Evolutionary conservation across 2,113 vertebrate genomes (phyloP).

Genomic region (Eclectus roratus): DNA sequence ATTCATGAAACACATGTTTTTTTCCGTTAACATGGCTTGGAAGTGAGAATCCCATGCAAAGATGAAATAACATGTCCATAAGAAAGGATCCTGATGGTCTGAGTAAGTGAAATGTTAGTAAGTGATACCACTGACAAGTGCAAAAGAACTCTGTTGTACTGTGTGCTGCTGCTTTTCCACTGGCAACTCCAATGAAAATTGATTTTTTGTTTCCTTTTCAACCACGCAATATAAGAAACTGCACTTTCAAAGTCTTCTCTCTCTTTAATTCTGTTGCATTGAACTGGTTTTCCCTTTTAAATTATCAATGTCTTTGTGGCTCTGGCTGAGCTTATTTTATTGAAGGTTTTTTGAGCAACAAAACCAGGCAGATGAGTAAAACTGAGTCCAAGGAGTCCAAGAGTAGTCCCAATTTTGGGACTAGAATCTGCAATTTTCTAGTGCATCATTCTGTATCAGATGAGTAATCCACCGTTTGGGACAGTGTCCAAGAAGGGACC

Average conservation of each 20-base stretch:
- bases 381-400: neutral
- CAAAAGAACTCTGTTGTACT: neutral
- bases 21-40: neutral
- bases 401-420: neutral
- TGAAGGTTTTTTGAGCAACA: neutral
- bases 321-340: neutral
- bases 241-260: neutral
- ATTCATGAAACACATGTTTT: neutral
- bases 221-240: neutral
- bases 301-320: neutral
- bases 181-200: neutral
- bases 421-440: conserved; percentile 64
- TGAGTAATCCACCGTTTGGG: conserved; percentile 61
- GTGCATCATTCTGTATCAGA: conserved; percentile 52
- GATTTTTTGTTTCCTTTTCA: neutral
- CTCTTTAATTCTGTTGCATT: neutral
- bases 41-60: neutral
- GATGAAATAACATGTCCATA: accelerated
- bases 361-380: neutral
- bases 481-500: conserved; percentile 56
- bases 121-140: neutral
- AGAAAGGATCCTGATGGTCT: neutral
- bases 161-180: neutral
- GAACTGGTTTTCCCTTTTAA: neutral
- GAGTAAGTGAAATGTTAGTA: neutral